Evolutionary conservation across 2,888 invertebrate species (phyloP).

Genomic region (Cyaniris semiargus): DNA sequence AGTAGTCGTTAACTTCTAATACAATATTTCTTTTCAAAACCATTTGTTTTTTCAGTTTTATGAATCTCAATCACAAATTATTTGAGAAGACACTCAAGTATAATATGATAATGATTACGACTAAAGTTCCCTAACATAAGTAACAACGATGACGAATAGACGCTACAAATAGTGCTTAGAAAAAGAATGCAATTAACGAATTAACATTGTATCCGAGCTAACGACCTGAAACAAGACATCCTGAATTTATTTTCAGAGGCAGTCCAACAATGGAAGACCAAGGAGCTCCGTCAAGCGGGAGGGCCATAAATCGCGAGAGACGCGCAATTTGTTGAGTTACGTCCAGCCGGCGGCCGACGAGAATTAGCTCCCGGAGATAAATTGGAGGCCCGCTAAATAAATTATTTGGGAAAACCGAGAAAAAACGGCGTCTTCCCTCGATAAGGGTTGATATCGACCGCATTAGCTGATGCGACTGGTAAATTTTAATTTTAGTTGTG

Average conservation of each 20-base stretch:
- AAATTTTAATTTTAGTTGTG: no score
- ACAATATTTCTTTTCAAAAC: no score
- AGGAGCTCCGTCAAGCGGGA: conserved; percentile 74
- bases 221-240: conserved; percentile 39
- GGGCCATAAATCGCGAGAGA: conserved; percentile 74
- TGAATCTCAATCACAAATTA: no score
- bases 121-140: neutral
- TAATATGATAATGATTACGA: no score
- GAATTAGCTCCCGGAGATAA: conserved; percentile 80
- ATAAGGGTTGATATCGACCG: conserved; percentile 79
- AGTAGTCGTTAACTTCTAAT: no score
- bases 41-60: no score
- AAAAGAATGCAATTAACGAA: conserved; percentile 19
- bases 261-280: conserved; percentile 72
- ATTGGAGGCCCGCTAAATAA: conserved; percentile 79
- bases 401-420: conserved; percentile 81
- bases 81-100: no score
- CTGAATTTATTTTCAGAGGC: conserved; percentile 49
- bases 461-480: neutral
- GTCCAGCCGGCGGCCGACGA: conserved; percentile 77
- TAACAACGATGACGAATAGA: neutral
- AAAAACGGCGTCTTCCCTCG: conserved; percentile 79
- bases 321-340: conserved; percentile 81
- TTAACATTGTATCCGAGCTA: conserved; percentile 24
- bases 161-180: conserved; percentile 11